A percentile compares a stretch with the other conserved stretches of the same genome.
phyloP scores from a whole-genome alignment of 2,113 vertebrate genomes.

The Bubo bubo region DNA sequence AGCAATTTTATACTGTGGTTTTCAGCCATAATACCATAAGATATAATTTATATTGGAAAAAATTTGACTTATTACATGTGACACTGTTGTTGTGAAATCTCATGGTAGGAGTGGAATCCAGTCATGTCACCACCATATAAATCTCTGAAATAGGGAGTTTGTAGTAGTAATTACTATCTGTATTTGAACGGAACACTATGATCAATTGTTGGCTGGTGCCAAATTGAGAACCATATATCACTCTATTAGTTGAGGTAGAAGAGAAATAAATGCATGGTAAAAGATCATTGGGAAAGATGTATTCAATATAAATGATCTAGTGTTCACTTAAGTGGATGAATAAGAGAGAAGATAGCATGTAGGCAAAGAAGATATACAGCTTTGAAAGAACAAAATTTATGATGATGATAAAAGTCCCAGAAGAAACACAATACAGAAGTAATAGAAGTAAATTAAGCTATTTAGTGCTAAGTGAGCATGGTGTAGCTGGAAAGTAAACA shows the following conservation, averaged over 20 bases:
- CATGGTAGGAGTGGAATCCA: constrained; percentile 36
- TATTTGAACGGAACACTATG: background rate
- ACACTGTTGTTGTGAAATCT: constrained; percentile 34
- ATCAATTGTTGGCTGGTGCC: constrained; percentile 34
- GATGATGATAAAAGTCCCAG: background rate
- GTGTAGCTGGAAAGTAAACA: constrained; percentile 27
- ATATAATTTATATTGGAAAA: constrained; percentile 33
- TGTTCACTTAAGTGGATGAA: constrained; percentile 16
- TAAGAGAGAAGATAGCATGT: background rate
- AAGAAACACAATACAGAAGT: background rate
- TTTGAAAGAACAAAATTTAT: background rate
- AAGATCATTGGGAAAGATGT: constrained; percentile 30
- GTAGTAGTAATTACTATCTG: background rate
- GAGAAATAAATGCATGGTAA: constrained; percentile 1
- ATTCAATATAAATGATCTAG: constrained; percentile 36
- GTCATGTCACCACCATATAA: constrained; percentile 15
- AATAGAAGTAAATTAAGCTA: constrained; percentile 4
- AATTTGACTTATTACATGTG: background rate
- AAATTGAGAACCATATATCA: constrained; percentile 40
- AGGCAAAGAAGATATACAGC: background rate
- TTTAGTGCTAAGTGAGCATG: constrained; percentile 6
- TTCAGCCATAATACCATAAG: background rate
- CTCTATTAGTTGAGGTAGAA: constrained; percentile 18
- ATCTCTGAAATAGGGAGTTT: constrained; percentile 26
- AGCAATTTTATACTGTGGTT: constrained; percentile 25